A percentile compares a stretch with the other conserved stretches of the same genome.
phyloP scores from a whole-genome alignment of 2,113 vertebrate species.

The Ophiodon elongatus region DNA sequence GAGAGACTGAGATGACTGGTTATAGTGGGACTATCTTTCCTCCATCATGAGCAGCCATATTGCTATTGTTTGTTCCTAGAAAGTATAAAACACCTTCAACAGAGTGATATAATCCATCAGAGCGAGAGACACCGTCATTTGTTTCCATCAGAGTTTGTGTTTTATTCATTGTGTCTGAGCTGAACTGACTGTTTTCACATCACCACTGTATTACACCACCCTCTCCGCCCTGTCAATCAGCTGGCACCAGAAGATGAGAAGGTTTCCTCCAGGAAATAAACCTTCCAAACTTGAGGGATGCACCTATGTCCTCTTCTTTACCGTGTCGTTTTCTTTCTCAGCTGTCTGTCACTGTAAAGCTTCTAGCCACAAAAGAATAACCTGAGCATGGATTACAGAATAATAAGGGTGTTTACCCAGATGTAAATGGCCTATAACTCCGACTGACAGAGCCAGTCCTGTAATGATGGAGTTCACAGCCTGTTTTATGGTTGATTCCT shows the following conservation, averaged over 20 bases:
- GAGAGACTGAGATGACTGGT: too few species aligned
- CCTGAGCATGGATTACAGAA: background rate
- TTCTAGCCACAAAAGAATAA: background rate
- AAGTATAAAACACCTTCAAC: background rate
- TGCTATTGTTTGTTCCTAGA: background rate
- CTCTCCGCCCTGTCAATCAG: background rate
- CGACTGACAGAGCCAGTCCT: conserved; percentile 1
- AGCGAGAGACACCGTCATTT: conserved; percentile 1
- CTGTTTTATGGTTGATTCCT: conserved; percentile 35
- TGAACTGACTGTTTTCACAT: background rate
- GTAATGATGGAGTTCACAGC: conserved; percentile 25
- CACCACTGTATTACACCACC: background rate
- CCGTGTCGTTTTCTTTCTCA: too few species aligned
- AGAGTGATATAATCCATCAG: background rate
- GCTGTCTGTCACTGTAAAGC: background rate
- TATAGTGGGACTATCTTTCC: background rate
- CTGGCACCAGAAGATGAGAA: background rate
- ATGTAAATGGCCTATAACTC: conserved; percentile 4
- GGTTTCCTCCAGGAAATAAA: conserved; percentile 1
- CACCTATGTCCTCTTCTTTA: background rate
- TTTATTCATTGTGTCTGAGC: background rate
- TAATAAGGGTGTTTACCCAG: background rate
- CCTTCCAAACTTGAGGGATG: background rate
- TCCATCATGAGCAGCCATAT: background rate
- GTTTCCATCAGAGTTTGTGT: background rate